Base-by-base conservation (phyloP, 1,140 invertebrate genomes). In the Drosophila subpulchrella region DNA sequence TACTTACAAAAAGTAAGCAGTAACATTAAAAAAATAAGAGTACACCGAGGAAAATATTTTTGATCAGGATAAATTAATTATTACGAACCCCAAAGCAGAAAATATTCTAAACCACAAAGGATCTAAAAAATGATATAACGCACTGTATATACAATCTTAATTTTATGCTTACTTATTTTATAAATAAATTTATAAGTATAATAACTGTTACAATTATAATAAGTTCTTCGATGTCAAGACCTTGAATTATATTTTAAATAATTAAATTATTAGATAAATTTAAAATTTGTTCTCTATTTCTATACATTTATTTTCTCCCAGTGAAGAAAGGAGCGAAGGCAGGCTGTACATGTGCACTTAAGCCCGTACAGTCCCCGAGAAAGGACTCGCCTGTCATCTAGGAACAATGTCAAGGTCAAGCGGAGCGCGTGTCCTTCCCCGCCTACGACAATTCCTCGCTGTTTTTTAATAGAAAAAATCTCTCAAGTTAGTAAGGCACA, bases 401-500 rank as follows among this genome's bases (percentile, higher is more conserved):
- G 71, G 71, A 72, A 75, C 70, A 90, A 84, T 89, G 84, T 89
- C 84, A 89, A 89, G 84, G 84, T 89, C 84, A 89, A 89, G 73
- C 81, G 53, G 66, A 71, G 67, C 65, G 20, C 67, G 67, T 71
- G 67, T 71, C 53, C 67, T 71, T 39, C 67, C 67, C 67, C 67
- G 42, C 30, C 67, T 50, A 58, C 80, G 72, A 84, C 65, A 83
- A 58, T 46, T 56, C 70, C 53, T 27, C 12, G 50, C 20, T 50
- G 63, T 89, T 89, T 89, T 89, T 90, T 89, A 89, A 85, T 90
- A 90, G 85, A 81, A 81, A 90, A 89, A 89, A 85, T 84, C 81
- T 86, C 61, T 65, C 60, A 86, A 73, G 65, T 82, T 78, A 53
- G 65, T 66, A n/a, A 71, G 44, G 38, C 61, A 38, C 68, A 76